These are phyloP conservation scores for Stenchaetothrips biformis DNA, from an alignment of 2,888 invertebrate genomes.

Conservation along the genomic window DNA sequence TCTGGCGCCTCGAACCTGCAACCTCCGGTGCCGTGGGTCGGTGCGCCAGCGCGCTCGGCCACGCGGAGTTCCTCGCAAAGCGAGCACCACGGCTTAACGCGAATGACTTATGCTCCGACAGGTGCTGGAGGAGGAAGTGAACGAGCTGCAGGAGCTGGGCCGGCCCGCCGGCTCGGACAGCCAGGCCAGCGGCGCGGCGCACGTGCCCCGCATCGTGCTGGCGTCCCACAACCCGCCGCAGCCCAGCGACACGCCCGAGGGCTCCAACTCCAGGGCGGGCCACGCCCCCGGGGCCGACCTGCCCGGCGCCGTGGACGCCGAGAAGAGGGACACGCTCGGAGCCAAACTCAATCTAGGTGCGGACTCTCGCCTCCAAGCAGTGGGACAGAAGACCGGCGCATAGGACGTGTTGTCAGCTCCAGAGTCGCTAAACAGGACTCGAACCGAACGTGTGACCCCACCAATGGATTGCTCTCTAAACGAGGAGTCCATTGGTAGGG, in stretches of 20 bases:
- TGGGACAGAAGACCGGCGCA: no score
- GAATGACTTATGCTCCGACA: conserved; percentile 37
- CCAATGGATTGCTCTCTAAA: no score
- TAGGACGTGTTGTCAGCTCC: no score
- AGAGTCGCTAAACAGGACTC: no score
- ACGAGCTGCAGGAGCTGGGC: conserved; percentile 40
- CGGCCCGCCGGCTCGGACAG: conserved; percentile 44
- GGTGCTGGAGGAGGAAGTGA: conserved; percentile 13
- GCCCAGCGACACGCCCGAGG: conserved; percentile 66
- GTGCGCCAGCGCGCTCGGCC: no score
- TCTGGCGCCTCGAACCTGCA: no score
- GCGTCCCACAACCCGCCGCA: conserved; percentile 64
- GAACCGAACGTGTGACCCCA: no score
- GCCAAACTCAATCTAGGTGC: conserved; percentile 69
- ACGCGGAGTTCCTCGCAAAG: no score
- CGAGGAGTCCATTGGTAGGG: no score
- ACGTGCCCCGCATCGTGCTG: conserved; percentile 49
- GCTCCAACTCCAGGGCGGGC: conserved; percentile 43
- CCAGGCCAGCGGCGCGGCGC: conserved; percentile 49
- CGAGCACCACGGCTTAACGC: conserved; percentile 40
- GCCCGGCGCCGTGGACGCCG: conserved; percentile 55
- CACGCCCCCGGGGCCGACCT: conserved; percentile 52
- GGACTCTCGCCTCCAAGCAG: no score
- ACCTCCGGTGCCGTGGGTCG: no score
- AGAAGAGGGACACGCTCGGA: conserved; percentile 42